Base-by-base conservation (phyloP, 2,888 invertebrate genomes). In the Euproctis similis region DNA sequence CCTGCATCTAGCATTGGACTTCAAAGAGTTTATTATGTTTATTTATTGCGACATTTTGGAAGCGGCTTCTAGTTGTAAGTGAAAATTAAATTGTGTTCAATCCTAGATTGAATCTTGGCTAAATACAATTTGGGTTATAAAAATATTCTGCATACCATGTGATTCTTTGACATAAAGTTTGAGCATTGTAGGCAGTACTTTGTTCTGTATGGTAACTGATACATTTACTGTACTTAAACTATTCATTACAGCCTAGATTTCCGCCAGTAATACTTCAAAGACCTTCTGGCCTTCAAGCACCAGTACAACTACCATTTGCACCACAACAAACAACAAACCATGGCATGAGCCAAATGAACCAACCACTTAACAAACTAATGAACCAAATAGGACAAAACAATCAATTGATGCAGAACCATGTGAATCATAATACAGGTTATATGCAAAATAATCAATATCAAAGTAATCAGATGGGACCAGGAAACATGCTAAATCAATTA, bases 241-340 rank as follows among this genome's bases (percentile, higher is more conserved):
- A n/a, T n/a, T n/a, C n/a, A 30, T 64, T 57, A 1, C 63, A 85
- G 85, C 81, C 80, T 23, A 62, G 85, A 48, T 85, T 71, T 57
- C 81, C 80, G 12, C 69, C 76, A 1, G 76, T 85, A 1, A 81
- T 85, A 18, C 56, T 84, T 1, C 84, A 84, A 53, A 56, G 82
- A 31, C 81, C 82, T 0, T 81, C 80, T 0, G 81, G 81, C 0
- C 51, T 84, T 0, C 77, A 77, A 36, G 80, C 76, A 2, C 80
- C 81, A 0, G 66, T 80, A 1, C 74, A 81, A 0, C 44, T 84
- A 16, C 78, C 81, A 0, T 82, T 71, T 38, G 82, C 76, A 0
- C 74, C 74, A 1, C 74, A 75, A 41, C 77, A 70, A 35, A 47
- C 61, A 5, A 64, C 70, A 58, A 43, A 52, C 22, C 61, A 63